phyloP scores from a whole-genome alignment of 2,888 invertebrate species.

The Tethea ocularis region DNA sequence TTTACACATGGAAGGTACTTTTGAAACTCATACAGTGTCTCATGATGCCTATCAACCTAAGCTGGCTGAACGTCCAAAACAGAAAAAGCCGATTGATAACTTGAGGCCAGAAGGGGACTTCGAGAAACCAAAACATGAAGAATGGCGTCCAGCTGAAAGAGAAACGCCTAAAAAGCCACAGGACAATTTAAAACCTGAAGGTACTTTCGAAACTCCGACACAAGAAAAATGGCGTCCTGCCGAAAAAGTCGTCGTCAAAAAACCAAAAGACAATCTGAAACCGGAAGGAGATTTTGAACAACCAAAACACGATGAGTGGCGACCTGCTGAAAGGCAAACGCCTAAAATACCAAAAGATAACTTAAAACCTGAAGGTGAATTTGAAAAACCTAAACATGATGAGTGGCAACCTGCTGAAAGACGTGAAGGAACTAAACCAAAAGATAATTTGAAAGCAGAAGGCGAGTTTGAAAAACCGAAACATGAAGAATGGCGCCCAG shows the following conservation, averaged over 20 bases:
- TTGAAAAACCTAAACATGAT: slow-evolving; percentile 63
- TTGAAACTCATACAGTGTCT: slow-evolving; percentile 73
- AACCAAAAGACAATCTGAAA: slow-evolving; percentile 79
- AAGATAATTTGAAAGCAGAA: slow-evolving; percentile 83
- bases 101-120: slow-evolving; percentile 84
- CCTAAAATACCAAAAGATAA: slow-evolving; percentile 76
- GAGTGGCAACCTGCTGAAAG: slow-evolving; percentile 63
- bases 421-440: slow-evolving; percentile 73
- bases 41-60: slow-evolving; percentile 65
- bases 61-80: slow-evolving; percentile 72
- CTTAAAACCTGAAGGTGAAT: slow-evolving; percentile 77
- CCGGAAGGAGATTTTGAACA: slow-evolving; percentile 78
- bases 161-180: slow-evolving; percentile 81
- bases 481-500: slow-evolving; percentile 73
- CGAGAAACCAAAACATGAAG: slow-evolving; percentile 58
- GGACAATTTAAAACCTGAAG: slow-evolving; percentile 84
- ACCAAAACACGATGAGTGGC: slow-evolving; percentile 64
- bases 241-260: slow-evolving; percentile 54
- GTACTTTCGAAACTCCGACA: slow-evolving; percentile 78
- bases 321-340: slow-evolving; percentile 57
- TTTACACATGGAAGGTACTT: slow-evolving; percentile 77
- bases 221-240: slow-evolving; percentile 70
- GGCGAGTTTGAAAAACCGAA: slow-evolving; percentile 79
- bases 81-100: slow-evolving; percentile 83
- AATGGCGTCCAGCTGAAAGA: slow-evolving; percentile 81